Base-by-base conservation (phyloP, 2,888 invertebrate genomes). In the Ellobium chinense region DNA sequence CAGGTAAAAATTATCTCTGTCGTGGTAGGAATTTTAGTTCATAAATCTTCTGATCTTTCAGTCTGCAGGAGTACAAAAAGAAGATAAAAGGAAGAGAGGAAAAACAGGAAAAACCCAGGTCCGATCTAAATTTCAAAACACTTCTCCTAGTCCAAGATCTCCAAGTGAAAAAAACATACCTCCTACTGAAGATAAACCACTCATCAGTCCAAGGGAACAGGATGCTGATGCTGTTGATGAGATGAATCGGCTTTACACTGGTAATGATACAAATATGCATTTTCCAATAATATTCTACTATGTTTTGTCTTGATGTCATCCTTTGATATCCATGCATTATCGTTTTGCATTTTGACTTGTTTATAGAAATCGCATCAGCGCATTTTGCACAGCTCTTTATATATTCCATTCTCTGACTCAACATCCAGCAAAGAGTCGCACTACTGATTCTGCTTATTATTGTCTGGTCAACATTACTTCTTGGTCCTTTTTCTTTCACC, bases 1-100 rank as follows among this genome's bases (percentile, higher is more conserved):
- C 46, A 46, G 7, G 46, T 46, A n/a, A n/a, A n/a, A n/a, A 46
- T 46, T 46, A 18, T 46, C 46, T 46, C 7, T 12, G 18, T 18
- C 46, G 9, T 46, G 7, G 18, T 46, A 46, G 46, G 46, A 46
- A 46, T 46, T 46, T 18, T 46, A 18, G 7, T 46, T 46, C 46
- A 46, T 46, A 18, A 12, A 46, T n/a, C n/a, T n/a, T n/a, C n/a
- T n/a, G n/a, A 9, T 24, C 69, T 72, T 74, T 34, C 81, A 90
- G 90, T 91, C 91, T 78, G 88, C 89, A 60, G 90, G 89, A 14
- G 78, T 84, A 14, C 88, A 89, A 72, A 91, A 94, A 81, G 90
- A 90, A 81, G 89, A 91, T 56, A 88, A 89, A 83, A 90, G 88
- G 75, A 89, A 91, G 80, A 90, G 88, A 75, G 87, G 87, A 24